Conservation (phyloP, 92 coral and sea anemone genomes). For the Parazoanthus atlanticus region DNA sequence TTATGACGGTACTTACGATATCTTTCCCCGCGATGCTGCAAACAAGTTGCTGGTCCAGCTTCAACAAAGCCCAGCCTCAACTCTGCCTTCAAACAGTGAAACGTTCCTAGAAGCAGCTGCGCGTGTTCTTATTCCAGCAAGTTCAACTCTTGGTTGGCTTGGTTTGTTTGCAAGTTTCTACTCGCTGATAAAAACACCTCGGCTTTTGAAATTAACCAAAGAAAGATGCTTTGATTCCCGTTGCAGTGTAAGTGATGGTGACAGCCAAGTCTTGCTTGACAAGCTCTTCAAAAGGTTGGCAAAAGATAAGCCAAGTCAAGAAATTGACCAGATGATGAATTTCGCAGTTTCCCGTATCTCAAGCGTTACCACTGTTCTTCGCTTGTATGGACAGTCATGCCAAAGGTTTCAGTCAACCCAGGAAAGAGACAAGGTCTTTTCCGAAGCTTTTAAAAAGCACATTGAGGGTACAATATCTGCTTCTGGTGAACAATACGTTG, state of each 20-base stretch:
- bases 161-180: slow-evolving; percentile 2
- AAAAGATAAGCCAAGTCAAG: background rate
- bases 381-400: background rate
- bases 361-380: background rate
- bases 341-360: background rate
- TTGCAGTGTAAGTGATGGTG: background rate
- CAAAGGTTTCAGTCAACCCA: background rate
- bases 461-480: background rate
- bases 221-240: slow-evolving; percentile 4
- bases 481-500: background rate
- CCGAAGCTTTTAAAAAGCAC: background rate
- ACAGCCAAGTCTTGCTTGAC: background rate
- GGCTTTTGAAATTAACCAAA: background rate
- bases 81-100: slow-evolving; percentile 24
- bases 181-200: slow-evolving; percentile 8
- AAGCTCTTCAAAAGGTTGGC: background rate
- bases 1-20: background rate
- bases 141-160: slow-evolving; percentile 28
- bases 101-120: slow-evolving; percentile 32
- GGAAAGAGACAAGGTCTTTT: background rate
- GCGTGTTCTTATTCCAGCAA: slow-evolving; percentile 13
- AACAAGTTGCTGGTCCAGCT: background rate
- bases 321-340: background rate
- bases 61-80: background rate
- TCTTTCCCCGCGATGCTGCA: background rate